Base-by-base conservation (phyloP, 2,888 invertebrate genomes). In the Masnerella sp. region DNA sequence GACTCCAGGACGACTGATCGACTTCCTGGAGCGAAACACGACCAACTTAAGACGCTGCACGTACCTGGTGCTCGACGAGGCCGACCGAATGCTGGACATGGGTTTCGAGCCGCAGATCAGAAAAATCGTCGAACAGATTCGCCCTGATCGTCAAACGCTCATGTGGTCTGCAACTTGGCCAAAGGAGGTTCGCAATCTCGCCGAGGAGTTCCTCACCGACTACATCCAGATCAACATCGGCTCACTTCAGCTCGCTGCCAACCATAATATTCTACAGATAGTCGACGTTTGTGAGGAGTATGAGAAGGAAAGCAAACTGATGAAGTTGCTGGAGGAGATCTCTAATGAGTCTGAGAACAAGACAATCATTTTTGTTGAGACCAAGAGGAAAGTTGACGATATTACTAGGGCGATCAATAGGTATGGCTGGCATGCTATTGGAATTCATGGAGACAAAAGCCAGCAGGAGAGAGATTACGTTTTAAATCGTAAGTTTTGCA, bases 201-300 rank as follows among this genome's bases (percentile, higher is more conserved):
- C 93, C 0, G 90, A 91, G 78, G 92, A 93, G 79, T 93, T 93
- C 83, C 87, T 93, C 38, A 89, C 88, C 12, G 90, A 92, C 65
- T 91, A 91, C 77, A 88, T 91, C 64, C 92, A 92, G 83, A 89
- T 93, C 40, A 93, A 92, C 80, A 90, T 93, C 73, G 93, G 93
- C 18, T 91, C 92, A 1, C 83, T 92, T 12, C 90, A 91, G 78
- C 86, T 93, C 18, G 89, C 91, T 42, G 93, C 93, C 12, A 93
- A 93, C 84, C 92, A 93, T 83, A 93, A 93, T 85, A 93, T 93
- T 78, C 88, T 91, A 14, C 93, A 93, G 84, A 91, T 92, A 64
- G 90, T 92, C 43, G 91, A 92, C 82, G 91, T 92, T 1, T 91
- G 91, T 77, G 89, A 90, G 75, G 91, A 91, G 73, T 88, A 88